These are phyloP conservation scores for Ormyrus nitidulus DNA, from an alignment of 2,888 invertebrate species.

Conservation along the genomic window DNA sequence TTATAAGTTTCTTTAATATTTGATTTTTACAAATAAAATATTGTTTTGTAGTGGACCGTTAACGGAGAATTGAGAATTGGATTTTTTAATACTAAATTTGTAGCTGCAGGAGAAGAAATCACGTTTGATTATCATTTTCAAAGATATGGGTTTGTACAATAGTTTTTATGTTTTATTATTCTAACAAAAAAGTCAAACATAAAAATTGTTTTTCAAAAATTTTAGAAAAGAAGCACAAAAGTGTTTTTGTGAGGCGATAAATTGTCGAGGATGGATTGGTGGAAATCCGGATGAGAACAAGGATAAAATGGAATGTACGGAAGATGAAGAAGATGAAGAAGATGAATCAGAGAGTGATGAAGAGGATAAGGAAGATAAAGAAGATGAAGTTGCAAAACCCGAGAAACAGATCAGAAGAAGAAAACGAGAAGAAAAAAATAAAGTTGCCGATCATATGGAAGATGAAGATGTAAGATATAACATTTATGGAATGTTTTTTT, in stretches of 20 bases:
- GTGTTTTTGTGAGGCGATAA: constrained; percentile 93
- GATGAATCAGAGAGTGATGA: constrained; percentile 73
- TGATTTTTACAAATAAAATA: background rate
- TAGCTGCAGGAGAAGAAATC: constrained; percentile 93
- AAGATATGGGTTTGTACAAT: constrained; percentile 87
- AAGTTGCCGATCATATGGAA: constrained; percentile 69
- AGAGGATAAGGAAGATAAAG: constrained; percentile 65
- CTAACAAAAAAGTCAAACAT: constrained; percentile 16
- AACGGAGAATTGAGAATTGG: constrained; percentile 96
- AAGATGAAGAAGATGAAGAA: constrained; percentile 73
- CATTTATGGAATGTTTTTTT: background rate
- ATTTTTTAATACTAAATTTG: constrained; percentile 93
- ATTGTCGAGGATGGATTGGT: constrained; percentile 97
- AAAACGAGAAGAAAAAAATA: constrained; percentile 69
- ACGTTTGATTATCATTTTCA: constrained; percentile 99
- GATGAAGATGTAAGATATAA: constrained; percentile 75
- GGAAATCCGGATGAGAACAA: constrained; percentile 87
- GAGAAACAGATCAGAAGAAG: constrained; percentile 70
- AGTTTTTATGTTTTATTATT: constrained; percentile 41
- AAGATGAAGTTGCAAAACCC: constrained; percentile 71
- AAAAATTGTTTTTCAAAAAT: background rate
- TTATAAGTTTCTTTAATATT: background rate
- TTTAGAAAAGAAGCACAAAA: constrained; percentile 94
- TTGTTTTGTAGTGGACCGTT: constrained; percentile 84
- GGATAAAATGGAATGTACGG: constrained; percentile 77